Evolutionary conservation across 2,888 invertebrate species (phyloP).

Genomic region (Anorthoa munda): DNA sequence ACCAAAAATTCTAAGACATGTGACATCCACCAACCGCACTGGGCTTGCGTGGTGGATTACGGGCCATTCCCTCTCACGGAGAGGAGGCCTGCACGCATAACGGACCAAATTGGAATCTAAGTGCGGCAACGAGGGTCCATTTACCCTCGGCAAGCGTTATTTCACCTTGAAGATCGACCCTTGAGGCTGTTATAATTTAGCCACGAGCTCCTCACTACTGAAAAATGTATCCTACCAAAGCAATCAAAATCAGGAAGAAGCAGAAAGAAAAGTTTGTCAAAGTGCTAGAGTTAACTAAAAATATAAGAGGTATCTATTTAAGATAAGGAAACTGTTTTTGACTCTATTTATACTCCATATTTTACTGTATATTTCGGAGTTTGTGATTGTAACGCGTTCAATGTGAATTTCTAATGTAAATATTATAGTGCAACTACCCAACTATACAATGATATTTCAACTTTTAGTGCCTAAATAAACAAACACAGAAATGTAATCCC

Average conservation of each 20-base stretch:
- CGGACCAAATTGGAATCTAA: no score
- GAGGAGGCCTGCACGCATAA: no score
- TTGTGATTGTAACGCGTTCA: slow-evolving; percentile 44
- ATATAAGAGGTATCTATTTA: slow-evolving; percentile 26
- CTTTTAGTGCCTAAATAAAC: slow-evolving; percentile 59
- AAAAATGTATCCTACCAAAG: slow-evolving; percentile 4
- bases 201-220: neutral
- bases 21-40: no score
- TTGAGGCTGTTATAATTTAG: no score
- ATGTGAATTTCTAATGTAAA: slow-evolving; percentile 47
- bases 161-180: no score
- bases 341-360: slow-evolving; percentile 52
- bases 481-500: slow-evolving; percentile 39
- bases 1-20: no score
- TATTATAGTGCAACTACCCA: slow-evolving; percentile 14
- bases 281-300: slow-evolving; percentile 20
- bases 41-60: no score
- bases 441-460: slow-evolving; percentile 38
- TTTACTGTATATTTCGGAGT: slow-evolving; percentile 37
- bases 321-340: slow-evolving; percentile 40
- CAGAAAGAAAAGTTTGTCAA: slow-evolving; percentile 2
- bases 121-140: no score
- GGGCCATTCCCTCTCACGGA: no score
- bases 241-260: neutral
- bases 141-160: no score